phyloP scores from a whole-genome alignment of 2,113 vertebrate genomes.

The Cyprinodon variegatus region DNA sequence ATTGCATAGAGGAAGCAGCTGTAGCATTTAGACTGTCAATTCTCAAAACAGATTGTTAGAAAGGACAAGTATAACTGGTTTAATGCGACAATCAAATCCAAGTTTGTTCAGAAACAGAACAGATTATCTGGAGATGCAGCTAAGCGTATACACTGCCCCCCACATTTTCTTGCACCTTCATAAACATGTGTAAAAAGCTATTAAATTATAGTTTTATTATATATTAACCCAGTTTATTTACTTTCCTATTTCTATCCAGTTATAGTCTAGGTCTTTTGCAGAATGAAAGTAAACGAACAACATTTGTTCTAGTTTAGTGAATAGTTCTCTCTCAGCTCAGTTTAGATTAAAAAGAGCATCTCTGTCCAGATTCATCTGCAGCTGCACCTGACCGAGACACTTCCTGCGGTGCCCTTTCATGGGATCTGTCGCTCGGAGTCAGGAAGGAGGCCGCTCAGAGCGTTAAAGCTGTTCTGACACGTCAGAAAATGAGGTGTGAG shows the following conservation, averaged over 20 bases:
- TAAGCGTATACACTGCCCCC: neutral
- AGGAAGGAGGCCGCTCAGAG: conserved; percentile 27
- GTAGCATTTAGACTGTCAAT: too few species aligned
- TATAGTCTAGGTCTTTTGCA: too few species aligned
- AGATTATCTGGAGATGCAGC: neutral
- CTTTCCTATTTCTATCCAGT: too few species aligned
- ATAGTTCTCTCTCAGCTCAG: neutral
- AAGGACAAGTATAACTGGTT: too few species aligned
- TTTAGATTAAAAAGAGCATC: conserved; percentile 25
- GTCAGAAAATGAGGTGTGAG: conserved; percentile 61
- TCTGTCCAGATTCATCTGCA: conserved; percentile 30
- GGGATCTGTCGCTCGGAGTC: conserved; percentile 59
- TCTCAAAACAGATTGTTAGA: too few species aligned
- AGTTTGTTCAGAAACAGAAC: neutral
- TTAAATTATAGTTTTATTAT: too few species aligned
- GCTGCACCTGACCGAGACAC: conserved; percentile 52
- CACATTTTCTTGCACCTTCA: too few species aligned
- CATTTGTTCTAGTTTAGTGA: neutral
- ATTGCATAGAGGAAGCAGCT: too few species aligned
- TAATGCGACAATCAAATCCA: neutral
- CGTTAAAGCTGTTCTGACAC: conserved; percentile 56
- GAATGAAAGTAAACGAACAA: too few species aligned
- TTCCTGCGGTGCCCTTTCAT: conserved; percentile 42
- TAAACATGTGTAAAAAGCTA: too few species aligned
- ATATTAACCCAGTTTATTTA: too few species aligned